Evolutionary conservation across 2,113 vertebrate species (phyloP).

Genomic region (Cyprinodon tularosa): DNA sequence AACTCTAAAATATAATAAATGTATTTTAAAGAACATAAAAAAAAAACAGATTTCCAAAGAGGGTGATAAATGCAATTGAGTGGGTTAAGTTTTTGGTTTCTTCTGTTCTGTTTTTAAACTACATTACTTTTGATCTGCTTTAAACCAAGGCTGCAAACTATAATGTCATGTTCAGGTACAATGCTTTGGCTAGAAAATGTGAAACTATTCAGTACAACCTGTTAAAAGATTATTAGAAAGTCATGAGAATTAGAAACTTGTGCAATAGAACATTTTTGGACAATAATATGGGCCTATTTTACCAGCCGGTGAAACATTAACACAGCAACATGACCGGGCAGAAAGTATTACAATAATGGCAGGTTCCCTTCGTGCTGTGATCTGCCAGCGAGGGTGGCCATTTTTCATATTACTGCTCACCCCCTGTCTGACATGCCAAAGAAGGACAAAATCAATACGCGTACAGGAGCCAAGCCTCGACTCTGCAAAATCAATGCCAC

Average conservation of each 20-base stretch:
- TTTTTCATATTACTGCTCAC: constrained; percentile 72
- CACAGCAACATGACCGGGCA: constrained; percentile 33
- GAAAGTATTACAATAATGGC: constrained; percentile 35
- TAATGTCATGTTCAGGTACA: not conserved
- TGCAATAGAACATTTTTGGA: not conserved
- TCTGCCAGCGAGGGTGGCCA: constrained; percentile 44
- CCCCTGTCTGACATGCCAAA: constrained; percentile 61
- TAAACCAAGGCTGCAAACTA: no score
- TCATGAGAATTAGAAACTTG: not conserved
- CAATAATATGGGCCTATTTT: constrained; percentile 20
- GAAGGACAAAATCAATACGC: constrained; percentile 72
- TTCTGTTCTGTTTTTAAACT: not conserved
- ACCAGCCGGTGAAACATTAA: constrained; percentile 49
- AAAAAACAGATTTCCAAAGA: no score
- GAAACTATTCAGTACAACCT: not conserved
- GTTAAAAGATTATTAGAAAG: not conserved
- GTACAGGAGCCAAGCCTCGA: constrained; percentile 53
- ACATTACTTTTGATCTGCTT: not conserved
- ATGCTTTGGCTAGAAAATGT: not conserved
- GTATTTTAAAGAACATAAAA: no score
- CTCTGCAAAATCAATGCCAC: constrained; percentile 61
- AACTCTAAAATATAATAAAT: no score
- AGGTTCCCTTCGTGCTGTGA: constrained; percentile 50
- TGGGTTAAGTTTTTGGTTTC: no score
- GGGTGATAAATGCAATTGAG: no score